Evolutionary conservation across 1,140 invertebrate genomes (phyloP).

Genomic region (Ylistrum balloti): DNA sequence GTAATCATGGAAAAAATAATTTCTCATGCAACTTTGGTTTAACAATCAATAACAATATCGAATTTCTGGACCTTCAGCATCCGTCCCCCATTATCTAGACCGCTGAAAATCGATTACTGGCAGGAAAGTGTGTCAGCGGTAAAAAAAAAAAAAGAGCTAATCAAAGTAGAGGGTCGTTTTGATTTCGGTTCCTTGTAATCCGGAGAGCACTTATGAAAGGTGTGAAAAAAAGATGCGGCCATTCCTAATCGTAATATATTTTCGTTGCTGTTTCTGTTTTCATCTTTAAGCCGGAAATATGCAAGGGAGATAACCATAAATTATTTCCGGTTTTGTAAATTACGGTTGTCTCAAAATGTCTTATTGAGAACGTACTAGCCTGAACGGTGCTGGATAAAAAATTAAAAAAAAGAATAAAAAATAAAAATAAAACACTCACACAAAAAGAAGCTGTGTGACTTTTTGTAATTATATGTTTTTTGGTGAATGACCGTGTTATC

Average conservation of each 20-base stretch:
- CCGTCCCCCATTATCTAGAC: not conserved
- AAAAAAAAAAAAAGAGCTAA: not conserved
- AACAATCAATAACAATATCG: not conserved
- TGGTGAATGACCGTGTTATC: too few relatives aligned
- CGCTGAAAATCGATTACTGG: not conserved
- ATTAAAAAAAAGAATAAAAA: too few relatives aligned
- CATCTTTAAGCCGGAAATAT: not conserved
- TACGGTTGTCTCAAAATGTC: not conserved
- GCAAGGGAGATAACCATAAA: not conserved
- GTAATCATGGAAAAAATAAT: not conserved
- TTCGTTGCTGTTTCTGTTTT: constrained; percentile 1
- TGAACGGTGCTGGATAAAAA: too few relatives aligned
- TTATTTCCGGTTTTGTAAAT: not conserved
- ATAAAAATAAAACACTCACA: too few relatives aligned
- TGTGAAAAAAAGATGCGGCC: not conserved
- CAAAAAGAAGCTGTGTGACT: too few relatives aligned
- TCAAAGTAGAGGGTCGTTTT: not conserved
- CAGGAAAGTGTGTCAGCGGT: not conserved
- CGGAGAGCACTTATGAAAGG: not conserved
- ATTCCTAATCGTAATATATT: constrained; percentile 7
- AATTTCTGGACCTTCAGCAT: not conserved
- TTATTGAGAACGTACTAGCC: too few relatives aligned
- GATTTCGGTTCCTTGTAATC: not conserved
- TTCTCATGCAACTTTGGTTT: not conserved
- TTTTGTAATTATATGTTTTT: too few relatives aligned